Base-by-base conservation (phyloP, 2,888 invertebrate genomes). In the Spialia ferax region DNA sequence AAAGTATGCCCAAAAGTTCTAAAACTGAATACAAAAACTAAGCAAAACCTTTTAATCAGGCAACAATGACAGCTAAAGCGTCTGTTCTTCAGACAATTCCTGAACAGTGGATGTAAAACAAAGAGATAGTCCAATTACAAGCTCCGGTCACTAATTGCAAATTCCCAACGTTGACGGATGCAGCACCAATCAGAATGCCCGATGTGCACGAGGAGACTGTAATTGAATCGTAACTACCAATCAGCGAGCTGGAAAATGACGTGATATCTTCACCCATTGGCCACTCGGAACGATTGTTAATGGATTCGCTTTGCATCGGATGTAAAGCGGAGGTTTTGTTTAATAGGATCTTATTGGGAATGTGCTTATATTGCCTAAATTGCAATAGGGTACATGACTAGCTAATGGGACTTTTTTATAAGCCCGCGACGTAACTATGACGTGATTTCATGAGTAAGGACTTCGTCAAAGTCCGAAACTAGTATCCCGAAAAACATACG, bases 181-280 rank as follows among this genome's bases (percentile, higher is more conserved):
- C 7, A 20, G 57, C 57, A 55, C 69, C 64, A 69, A 69, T 69
- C 64, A 69, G 69, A 59, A 48, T 57, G 56, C 48, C 26, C 55
- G 56, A 62, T 62, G 20, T 61, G 66, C 65, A 66, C 66, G 50
- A 60, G 66, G 66, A 54, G 66, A 66, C 50, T 62, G 65, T 70
- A 70, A 62, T 70, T 42, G 63, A 72, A 72, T 68, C 67, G 70
- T 69, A 66, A 60, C 66, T 32, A 45, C 66, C 66, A 66, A 60
- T 60, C 66, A 61, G 54, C 45, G 66, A 35, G 42, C 60, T 66
- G 66, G 66, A 66, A 66, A 66, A 66, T 66, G 52, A 66, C 60
- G 66, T 59, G 66, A 66, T 66, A 60, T 60, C 54, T 60, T 54
- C 45, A 29, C 50, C 59, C 65, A 59, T 65, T 65, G 65, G 59